Percentiles rank a stretch among this genome's conserved stretches.
Conservation (phyloP, 2,797 vertebrate species). For the Chrysocyon brachyurus region DNA sequence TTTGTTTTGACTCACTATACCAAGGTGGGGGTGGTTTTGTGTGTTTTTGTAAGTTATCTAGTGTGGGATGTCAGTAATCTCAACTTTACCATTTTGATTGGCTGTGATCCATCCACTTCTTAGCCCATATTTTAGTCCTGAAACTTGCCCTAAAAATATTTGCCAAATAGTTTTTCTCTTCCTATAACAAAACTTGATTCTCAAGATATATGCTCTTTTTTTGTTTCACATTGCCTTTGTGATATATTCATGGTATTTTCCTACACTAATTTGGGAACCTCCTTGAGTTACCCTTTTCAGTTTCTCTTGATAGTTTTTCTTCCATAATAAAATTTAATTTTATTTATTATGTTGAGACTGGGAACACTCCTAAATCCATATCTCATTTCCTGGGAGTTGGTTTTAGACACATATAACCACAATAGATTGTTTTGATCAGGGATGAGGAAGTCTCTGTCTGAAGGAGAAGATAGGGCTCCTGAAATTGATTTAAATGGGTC, state of each 20-base stretch:
- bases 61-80: constrained; percentile 78
- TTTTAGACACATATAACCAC: constrained; percentile 20
- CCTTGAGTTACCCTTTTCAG: constrained; percentile 31
- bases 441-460: not conserved
- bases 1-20: constrained; percentile 81
- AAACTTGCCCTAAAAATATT: constrained; percentile 66
- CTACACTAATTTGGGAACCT: not conserved
- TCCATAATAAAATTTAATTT: not conserved
- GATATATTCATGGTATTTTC: not conserved
- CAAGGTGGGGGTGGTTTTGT: constrained; percentile 76
- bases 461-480: not conserved
- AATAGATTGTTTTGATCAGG: not conserved
- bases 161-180: constrained; percentile 15
- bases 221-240: not conserved
- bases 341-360: not conserved
- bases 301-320: not conserved
- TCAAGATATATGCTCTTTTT: not conserved
- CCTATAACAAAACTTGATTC: not conserved
- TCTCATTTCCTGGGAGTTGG: not conserved
- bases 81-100: constrained; percentile 70
- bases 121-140: constrained; percentile 27
- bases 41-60: constrained; percentile 78
- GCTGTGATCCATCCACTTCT: constrained; percentile 55
- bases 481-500: not conserved
- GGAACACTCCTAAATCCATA: not conserved